Conservation (phyloP, 2,797 vertebrate genomes). For the Staurois parvus region DNA sequence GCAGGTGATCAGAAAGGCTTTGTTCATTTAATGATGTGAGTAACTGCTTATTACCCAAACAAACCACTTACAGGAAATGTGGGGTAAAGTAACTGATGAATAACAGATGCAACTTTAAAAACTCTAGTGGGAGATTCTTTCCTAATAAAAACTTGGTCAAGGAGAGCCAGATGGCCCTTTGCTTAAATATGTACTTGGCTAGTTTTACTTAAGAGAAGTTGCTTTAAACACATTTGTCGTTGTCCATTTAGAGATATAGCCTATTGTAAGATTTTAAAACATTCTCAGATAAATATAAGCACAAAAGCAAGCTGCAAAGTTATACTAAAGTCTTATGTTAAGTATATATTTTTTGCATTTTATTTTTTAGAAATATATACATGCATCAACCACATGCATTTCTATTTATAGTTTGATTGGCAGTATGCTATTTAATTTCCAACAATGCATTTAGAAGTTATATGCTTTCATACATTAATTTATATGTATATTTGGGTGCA, state of each 20-base stretch:
- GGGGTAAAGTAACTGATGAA: conserved; percentile 58
- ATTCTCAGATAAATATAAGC: background rate
- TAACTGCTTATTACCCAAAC: conserved; percentile 63
- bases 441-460: background rate
- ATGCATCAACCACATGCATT: background rate
- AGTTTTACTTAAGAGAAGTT: conserved; percentile 21
- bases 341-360: background rate
- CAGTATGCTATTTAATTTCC: background rate
- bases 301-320: background rate
- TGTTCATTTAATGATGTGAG: conserved; percentile 64
- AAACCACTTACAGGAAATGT: conserved; percentile 62
- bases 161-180: conserved; percentile 55
- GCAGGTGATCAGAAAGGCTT: conserved; percentile 61
- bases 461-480: no score
- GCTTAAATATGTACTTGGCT: conserved; percentile 40
- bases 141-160: conserved; percentile 58
- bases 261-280: background rate
- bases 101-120: conserved; percentile 58
- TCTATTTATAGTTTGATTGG: background rate
- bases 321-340: background rate
- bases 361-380: background rate
- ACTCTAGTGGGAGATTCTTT: conserved; percentile 55
- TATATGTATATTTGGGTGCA: no score
- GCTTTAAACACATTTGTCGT: conserved; percentile 31
- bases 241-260: conserved; percentile 2